These are phyloP conservation scores for Odontomachus brunneus DNA, from an alignment of 1,140 invertebrate species.

Conservation along the genomic window DNA sequence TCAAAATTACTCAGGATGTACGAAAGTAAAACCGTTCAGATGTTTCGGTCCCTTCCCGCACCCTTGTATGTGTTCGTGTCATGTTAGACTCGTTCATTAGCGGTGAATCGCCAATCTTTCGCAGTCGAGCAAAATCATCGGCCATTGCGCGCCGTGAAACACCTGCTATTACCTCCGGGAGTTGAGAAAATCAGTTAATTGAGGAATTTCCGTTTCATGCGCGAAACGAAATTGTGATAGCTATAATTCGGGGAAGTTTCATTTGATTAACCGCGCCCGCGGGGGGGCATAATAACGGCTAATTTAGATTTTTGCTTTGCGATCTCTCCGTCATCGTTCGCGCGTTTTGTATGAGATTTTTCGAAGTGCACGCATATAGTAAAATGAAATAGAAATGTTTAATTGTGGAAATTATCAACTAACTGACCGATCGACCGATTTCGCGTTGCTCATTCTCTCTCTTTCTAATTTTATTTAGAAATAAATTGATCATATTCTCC, in stretches of 20 bases:
- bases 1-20: too few relatives aligned
- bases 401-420: neutral
- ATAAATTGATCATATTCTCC: too few relatives aligned
- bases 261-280: slow-evolving; percentile 45
- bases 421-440: neutral
- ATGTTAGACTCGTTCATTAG: neutral
- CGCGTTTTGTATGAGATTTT: slow-evolving; percentile 27
- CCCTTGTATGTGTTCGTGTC: too few relatives aligned
- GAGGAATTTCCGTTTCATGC: slow-evolving; percentile 51
- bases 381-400: too few relatives aligned
- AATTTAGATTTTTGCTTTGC: slow-evolving; percentile 41
- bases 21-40: too few relatives aligned
- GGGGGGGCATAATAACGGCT: slow-evolving; percentile 8
- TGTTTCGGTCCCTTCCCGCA: too few relatives aligned
- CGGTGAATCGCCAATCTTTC: slow-evolving; percentile 14
- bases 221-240: slow-evolving; percentile 44
- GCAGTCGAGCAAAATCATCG: slow-evolving; percentile 2
- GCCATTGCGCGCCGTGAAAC: slow-evolving; percentile 25
- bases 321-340: neutral
- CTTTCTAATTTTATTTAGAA: too few relatives aligned
- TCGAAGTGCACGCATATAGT: neutral
- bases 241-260: slow-evolving; percentile 46
- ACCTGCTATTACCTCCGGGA: slow-evolving; percentile 11
- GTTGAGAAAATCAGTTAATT: slow-evolving; percentile 51
- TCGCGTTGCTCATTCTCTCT: neutral